Evolutionary conservation across 2,113 vertebrate species (phyloP).

Genomic region (Peromyscus polionotus): DNA sequence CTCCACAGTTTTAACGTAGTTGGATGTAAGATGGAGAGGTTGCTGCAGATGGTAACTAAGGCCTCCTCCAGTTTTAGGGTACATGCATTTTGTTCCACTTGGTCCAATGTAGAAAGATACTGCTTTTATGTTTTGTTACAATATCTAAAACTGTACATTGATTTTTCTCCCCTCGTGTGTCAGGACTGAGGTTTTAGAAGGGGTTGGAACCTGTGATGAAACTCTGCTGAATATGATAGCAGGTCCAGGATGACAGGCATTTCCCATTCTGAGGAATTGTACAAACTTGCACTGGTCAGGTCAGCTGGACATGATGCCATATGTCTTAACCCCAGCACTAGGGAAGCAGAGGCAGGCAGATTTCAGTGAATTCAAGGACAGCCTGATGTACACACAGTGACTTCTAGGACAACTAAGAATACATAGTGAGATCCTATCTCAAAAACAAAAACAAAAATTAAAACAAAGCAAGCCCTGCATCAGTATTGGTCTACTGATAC

Average conservation of each 20-base stretch:
- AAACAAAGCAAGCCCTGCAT: neutral
- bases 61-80: neutral
- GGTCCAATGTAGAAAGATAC: neutral
- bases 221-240: neutral
- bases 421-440: neutral
- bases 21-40: neutral
- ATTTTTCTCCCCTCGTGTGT: neutral
- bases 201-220: neutral
- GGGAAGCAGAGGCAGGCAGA: neutral
- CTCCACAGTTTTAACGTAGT: constrained; percentile 5
- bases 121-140: neutral
- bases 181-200: neutral
- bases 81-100: neutral
- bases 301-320: neutral
- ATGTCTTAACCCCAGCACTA: neutral
- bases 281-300: neutral
- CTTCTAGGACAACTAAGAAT: neutral
- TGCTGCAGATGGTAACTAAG: neutral
- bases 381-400: neutral
- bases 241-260: neutral
- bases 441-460: neutral
- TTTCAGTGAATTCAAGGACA: neutral
- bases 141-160: constrained; percentile 19
- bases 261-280: constrained; percentile 9
- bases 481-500: neutral